Evolutionary conservation across 1,140 invertebrate genomes (phyloP), one percentile per base, ranked within the genome.

Genomic region (Drepana arcuata): DNA sequence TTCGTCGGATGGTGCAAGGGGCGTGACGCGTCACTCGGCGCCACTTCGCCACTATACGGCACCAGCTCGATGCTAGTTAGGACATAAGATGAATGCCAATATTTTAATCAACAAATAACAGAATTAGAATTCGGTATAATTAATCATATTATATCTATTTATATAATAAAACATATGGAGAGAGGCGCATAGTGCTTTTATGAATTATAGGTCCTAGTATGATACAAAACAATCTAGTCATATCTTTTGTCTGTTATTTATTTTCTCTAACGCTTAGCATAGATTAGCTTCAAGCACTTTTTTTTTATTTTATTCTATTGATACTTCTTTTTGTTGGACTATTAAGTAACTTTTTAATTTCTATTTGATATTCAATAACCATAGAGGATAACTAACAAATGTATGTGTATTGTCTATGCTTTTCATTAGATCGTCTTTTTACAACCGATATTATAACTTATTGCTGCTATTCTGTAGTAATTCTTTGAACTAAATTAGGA

Each of bases 171-270:
- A 67, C 56, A 73, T 71, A 74, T 70, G 72, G 58, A 72, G 66
- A 81, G 72, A 77, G 59, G 71, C 73, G 78, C 78, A 75, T 81
- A 81, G 77, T 79, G 77, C 77, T 81, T 81, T 71, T 82, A 78
- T 82, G 65, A 75, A 80, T 64, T 43, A 72, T 82, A 82, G 78
- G 50, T 72, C 52, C 58, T 79, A 78, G 72, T 63, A 67, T 61
- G 68, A 72, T 71, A 73, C 69, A 71, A 78, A 68, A 75, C 64
- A 49, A 75, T 79, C 78, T 82, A 79, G 74, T 82, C 74, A 82
- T 82, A 82, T 82, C 71, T 70, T 48, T 60, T 68, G 40, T 82
- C 64, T 61, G 66, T 79, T 78, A 70, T 71, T 75, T 63, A 49
- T 56, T 74, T 68, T 69, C 60, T 65, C 69, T 75, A 69, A 73